A percentile compares a stretch with the other conserved stretches of the same genome.
Conservation (phyloP, 1,140 invertebrate species). For the Sycobia sp. region DNA sequence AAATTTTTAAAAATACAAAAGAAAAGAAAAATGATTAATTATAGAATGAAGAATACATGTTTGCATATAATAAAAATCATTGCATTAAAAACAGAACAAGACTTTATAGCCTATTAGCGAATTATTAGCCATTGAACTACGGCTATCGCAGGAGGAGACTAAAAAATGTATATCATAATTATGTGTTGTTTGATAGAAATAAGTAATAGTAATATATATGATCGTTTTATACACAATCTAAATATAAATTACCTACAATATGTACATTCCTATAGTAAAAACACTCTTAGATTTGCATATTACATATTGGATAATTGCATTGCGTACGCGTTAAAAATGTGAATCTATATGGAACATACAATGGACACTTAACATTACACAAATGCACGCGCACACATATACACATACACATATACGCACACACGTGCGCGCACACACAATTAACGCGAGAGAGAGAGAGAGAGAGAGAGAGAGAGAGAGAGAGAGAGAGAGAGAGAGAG, state of each 20-base stretch:
- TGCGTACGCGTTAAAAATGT: slow-evolving; percentile 50
- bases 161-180: slow-evolving; percentile 61
- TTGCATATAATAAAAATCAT: slow-evolving; percentile 40
- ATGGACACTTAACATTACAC: too few species aligned
- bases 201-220: slow-evolving; percentile 58
- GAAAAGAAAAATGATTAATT: slow-evolving; percentile 9
- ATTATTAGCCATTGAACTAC: slow-evolving; percentile 44
- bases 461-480: too few species aligned
- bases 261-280: slow-evolving; percentile 61
- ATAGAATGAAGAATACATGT: slow-evolving; percentile 32
- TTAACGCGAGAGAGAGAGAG: not conserved
- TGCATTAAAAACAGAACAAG: slow-evolving; percentile 54
- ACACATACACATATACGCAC: slow-evolving; percentile 34
- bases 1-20: too few species aligned
- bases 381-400: slow-evolving; percentile 50
- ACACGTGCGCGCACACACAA: not conserved
- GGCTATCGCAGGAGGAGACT: slow-evolving; percentile 58
- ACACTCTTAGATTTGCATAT: slow-evolving; percentile 53
- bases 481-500: too few species aligned
- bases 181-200: slow-evolving; percentile 61
- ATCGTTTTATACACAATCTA: slow-evolving; percentile 62
- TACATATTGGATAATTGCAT: slow-evolving; percentile 54
- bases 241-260: slow-evolving; percentile 60
- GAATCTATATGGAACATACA: too few species aligned
- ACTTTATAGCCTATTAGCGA: slow-evolving; percentile 57